Base-by-base conservation (phyloP, 2,888 invertebrate species). In the Leistus spinibarbis region DNA sequence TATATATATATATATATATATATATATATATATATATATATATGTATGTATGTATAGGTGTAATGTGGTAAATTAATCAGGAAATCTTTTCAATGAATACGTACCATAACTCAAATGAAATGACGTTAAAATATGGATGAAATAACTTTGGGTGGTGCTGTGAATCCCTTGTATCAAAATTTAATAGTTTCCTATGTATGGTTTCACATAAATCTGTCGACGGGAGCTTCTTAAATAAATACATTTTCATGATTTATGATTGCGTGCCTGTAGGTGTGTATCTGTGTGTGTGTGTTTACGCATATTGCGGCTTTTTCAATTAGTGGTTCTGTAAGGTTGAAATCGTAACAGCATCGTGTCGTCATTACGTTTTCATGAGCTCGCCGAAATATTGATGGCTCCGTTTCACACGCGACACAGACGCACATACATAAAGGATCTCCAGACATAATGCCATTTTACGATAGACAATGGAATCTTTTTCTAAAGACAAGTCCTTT, bases 1-100 rank as follows among this genome's bases (percentile, higher is more conserved):
- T 76, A 76, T 76, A 76, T 76, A 76, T 76, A 76, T 66, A 66
- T 66, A 71, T 74, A 71, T 74, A 74, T 74, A 71, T 74, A 74
- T 71, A 71, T 74, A 69, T 74, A 75, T 75, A 75, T 75, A 75
- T 70, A 69, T 62, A 76, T 74, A 69, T 70, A 70, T 60, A 73
- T 76, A 76, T 63, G 54, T 72, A 76, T 63, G 65, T 64, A 73
- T 70, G 54, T 63, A 77, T 70, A 77, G n/a, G n/a, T n/a, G n/a
- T n/a, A n/a, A n/a, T n/a, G 10, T 40, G 13, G 40, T 1, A 40
- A 10, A 40, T 40, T 40, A 40, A 40, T 40, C 13, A 10, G 40
- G 13, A 40, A 40, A 40, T 40, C 40, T 40, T 40, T 40, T 40
- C 10, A 40, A 40, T 40, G 40, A 40, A 10, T 10, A 7, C 1